These are phyloP conservation scores for Selene dorsalis DNA, from an alignment of 2,797 vertebrate genomes.

Conservation along the genomic window DNA sequence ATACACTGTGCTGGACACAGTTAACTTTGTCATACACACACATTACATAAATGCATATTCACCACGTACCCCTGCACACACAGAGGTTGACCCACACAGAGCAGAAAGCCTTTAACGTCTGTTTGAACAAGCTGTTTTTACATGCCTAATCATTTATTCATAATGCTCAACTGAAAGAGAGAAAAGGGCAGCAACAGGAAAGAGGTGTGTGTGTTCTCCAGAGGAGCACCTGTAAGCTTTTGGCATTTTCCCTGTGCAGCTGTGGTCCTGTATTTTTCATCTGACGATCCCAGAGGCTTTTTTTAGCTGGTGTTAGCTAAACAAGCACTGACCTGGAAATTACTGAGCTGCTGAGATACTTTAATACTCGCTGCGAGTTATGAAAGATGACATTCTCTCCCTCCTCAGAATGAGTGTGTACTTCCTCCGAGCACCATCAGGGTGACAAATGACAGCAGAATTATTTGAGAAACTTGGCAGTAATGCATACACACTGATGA, in stretches of 20 bases:
- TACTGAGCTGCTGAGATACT: slow-evolving; percentile 52
- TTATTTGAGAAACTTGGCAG: slow-evolving; percentile 53
- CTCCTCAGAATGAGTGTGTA: slow-evolving; percentile 35
- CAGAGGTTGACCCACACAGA: slow-evolving; percentile 6
- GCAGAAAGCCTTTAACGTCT: slow-evolving; percentile 22
- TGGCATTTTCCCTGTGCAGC: slow-evolving; percentile 50
- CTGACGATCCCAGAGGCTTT: slow-evolving; percentile 49
- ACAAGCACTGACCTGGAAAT: slow-evolving; percentile 74
- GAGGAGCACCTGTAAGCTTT: slow-evolving; percentile 61
- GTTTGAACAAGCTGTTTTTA: slow-evolving; percentile 50
- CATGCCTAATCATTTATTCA: slow-evolving; percentile 53
- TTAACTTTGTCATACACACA: slow-evolving; percentile 35
- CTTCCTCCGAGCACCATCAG: slow-evolving; percentile 46
- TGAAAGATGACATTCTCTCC: slow-evolving; percentile 60
- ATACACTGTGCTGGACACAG: slow-evolving; percentile 25
- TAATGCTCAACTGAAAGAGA: slow-evolving; percentile 20
- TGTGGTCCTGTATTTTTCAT: slow-evolving; percentile 28
- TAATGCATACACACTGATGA: slow-evolving; percentile 25
- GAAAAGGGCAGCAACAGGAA: slow-evolving; percentile 26
- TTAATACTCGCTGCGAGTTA: slow-evolving; percentile 50
- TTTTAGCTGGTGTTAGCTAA: slow-evolving; percentile 65
- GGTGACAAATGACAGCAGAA: slow-evolving; percentile 52
- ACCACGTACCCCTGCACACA: not conserved
- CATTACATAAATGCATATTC: slow-evolving; percentile 25
- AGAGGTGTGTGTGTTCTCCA: slow-evolving; percentile 30